Base-by-base conservation (phyloP, 2,113 vertebrate genomes). In the Cololabis saira region DNA sequence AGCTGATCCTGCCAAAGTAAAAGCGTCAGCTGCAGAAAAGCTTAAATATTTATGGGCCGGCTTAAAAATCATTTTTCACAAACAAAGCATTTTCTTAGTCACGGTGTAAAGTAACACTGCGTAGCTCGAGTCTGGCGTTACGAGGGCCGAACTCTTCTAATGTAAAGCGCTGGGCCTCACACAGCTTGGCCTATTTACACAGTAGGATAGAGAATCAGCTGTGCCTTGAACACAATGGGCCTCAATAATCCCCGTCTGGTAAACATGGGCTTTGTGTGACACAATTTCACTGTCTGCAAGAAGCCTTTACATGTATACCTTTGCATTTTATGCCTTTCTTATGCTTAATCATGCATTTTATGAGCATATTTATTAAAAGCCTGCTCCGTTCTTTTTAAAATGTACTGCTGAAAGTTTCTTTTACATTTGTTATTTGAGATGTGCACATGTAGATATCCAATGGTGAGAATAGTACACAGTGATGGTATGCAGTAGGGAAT, bases 151-250 rank as follows among this genome's bases (percentile, higher is more conserved):
- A 37, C 33, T 37, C 30, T 8, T 30, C 33, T 7, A 37, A 37
- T 7, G 33, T 37, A 37, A 37, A 37, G 6, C 33, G 10, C 4
- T 45, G n/a, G 71, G 71, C 80, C 73, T 53, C 53, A 53, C 40
- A 12, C 79, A 75, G 84, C 71, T 78, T 84, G 87, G 72, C 87
- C 86, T 87, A 88, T 91, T 91, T 87, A 81, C 71, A 63, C 74
- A 74, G 71, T 59, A 16, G 71, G 74, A 78, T 71, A 73, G 69
- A 81, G 77, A 88, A 84, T 81, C 76, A 84, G 82, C 71, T 85
- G 83, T 67, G 78, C 78, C 78, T 21, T 40, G 68, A 76, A 76
- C 84, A 89, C 89, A 89, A 88, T 74, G 81, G 79, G 51, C 54
- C 67, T 58, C 56, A 63, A 44, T 89, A 87, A 90, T 90, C 89